Conservation (phyloP, 2,797 vertebrate genomes). For the Intellagama lesueurii region DNA sequence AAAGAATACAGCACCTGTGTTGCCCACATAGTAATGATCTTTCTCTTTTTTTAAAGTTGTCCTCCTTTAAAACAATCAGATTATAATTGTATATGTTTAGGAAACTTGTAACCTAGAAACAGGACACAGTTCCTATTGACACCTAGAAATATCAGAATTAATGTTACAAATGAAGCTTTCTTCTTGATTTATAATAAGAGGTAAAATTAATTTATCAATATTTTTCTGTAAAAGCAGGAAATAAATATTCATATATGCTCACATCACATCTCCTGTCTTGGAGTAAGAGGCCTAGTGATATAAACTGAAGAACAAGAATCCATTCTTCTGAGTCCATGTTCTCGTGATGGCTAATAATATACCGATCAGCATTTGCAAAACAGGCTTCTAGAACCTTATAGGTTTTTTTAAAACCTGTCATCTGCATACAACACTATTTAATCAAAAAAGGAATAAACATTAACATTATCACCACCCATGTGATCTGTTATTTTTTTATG, state of each 20-base stretch:
- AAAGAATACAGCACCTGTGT: background rate
- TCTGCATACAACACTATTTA: background rate
- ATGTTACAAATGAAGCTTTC: background rate
- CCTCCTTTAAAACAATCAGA: background rate
- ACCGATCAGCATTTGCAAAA: background rate
- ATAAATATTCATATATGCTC: background rate
- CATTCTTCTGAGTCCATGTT: conserved; percentile 18
- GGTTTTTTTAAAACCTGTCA: background rate
- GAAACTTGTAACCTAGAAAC: background rate
- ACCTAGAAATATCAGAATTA: background rate
- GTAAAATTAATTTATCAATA: background rate
- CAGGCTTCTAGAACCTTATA: background rate
- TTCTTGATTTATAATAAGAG: conserved; percentile 4
- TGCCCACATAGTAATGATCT: background rate
- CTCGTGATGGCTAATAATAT: background rate
- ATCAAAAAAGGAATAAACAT: background rate
- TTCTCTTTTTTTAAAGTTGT: background rate
- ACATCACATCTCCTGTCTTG: background rate
- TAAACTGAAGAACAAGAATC: background rate
- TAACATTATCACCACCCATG: background rate
- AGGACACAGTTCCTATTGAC: background rate
- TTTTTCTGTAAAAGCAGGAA: conserved; percentile 13
- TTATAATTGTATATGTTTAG: background rate
- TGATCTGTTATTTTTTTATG: background rate
- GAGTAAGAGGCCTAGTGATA: background rate